phyloP scores from a whole-genome alignment of 2,113 vertebrate species.

The Myrmophylax atrothorax region DNA sequence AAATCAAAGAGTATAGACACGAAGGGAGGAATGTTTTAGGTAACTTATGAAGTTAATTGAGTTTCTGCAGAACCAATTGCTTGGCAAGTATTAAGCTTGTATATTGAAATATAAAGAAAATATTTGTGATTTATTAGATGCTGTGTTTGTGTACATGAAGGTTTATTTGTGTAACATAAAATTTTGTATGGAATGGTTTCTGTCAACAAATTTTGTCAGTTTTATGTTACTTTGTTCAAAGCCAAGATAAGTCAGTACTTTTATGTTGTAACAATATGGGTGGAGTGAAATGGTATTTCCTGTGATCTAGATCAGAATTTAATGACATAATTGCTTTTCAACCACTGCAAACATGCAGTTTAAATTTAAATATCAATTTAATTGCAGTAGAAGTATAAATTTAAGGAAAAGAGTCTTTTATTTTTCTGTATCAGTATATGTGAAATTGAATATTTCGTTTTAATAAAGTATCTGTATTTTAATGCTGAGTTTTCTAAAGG shows the following conservation, averaged over 20 bases:
- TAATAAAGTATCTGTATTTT: not conserved
- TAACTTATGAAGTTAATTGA: not conserved
- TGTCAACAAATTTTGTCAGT: not conserved
- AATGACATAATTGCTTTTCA: conserved; percentile 71
- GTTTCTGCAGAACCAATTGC: not conserved
- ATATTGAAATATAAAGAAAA: not conserved
- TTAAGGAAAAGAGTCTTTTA: not conserved
- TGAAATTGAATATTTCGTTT: not conserved
- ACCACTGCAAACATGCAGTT: conserved; percentile 45
- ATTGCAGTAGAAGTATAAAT: not conserved
- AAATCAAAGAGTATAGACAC: not conserved
- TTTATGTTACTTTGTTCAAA: conserved; percentile 6
- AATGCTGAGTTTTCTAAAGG: not conserved
- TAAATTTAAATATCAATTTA: conserved; percentile 26
- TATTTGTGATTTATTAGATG: not conserved
- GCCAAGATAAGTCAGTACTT: conserved; percentile 47
- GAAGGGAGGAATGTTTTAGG: not conserved
- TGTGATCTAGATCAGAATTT: conserved; percentile 44
- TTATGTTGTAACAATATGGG: conserved; percentile 43
- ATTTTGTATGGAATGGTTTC: not conserved
- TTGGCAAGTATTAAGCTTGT: not conserved
- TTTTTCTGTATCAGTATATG: not conserved
- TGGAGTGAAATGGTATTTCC: conserved; percentile 69
- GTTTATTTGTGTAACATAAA: not conserved
- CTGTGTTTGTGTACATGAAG: not conserved